Conservation (phyloP, 2,888 invertebrate species). For the Hirudinaria manillensis region DNA sequence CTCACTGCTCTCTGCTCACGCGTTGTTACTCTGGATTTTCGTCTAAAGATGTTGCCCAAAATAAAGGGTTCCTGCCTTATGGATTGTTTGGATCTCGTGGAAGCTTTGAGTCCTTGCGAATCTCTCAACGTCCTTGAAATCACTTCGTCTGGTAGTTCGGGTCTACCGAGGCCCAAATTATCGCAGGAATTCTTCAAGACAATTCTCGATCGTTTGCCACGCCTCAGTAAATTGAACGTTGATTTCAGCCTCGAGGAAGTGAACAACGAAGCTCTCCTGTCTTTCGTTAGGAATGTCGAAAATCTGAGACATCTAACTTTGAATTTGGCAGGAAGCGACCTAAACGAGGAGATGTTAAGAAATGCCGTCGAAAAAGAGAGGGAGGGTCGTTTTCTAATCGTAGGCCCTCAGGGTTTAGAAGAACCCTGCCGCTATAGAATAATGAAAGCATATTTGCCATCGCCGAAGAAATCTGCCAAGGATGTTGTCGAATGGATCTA, state of each 20-base stretch:
- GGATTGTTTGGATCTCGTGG: conserved; percentile 31
- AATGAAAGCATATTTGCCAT: too few species aligned
- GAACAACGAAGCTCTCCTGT: background rate
- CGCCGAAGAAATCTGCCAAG: too few species aligned
- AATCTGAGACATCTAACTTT: background rate
- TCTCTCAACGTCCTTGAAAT: conserved; percentile 28
- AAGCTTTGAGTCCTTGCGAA: conserved; percentile 26
- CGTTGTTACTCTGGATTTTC: conserved; percentile 32
- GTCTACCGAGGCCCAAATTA: conserved; percentile 4
- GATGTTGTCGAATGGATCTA: too few species aligned
- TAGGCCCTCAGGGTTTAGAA: too few species aligned
- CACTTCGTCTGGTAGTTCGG: background rate
- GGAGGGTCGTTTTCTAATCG: background rate
- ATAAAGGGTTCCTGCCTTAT: background rate
- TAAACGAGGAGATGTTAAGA: conserved; percentile 13
- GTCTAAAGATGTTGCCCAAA: conserved; percentile 12
- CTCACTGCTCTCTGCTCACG: conserved; percentile 38
- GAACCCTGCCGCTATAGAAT: too few species aligned
- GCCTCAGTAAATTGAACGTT: background rate
- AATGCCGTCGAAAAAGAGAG: background rate
- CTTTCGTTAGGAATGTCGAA: background rate
- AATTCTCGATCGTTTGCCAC: background rate
- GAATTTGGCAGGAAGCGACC: conserved; percentile 10
- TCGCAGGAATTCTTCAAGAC: conserved; percentile 5
- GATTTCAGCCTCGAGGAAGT: conserved; percentile 19